phyloP scores from a whole-genome alignment of 2,113 vertebrate genomes.

The Chauna torquata region DNA sequence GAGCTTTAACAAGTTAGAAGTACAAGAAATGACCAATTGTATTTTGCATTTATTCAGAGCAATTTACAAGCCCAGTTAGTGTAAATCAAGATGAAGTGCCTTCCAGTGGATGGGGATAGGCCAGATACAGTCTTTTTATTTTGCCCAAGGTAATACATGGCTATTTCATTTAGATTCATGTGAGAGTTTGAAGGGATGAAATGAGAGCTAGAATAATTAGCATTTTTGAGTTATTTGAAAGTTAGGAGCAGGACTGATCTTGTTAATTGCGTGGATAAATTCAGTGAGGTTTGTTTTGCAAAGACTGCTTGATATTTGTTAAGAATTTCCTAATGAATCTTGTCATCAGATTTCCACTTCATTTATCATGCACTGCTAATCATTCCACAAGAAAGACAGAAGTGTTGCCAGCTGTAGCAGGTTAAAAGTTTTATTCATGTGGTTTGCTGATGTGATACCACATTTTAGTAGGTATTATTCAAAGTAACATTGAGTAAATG shows the following conservation, averaged over 20 bases:
- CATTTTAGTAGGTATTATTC: not conserved
- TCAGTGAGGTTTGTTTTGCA: not conserved
- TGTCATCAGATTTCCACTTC: not conserved
- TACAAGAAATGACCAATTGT: not conserved
- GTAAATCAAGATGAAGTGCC: not conserved
- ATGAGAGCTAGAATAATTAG: not conserved
- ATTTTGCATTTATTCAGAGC: not conserved
- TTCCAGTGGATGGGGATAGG: not conserved
- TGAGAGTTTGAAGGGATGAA: not conserved
- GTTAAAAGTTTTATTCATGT: not conserved
- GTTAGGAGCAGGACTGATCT: not conserved
- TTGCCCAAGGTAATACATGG: not conserved
- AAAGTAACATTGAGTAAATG: not conserved
- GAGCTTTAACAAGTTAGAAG: not conserved
- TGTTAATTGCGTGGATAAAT: not conserved
- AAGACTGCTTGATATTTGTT: not conserved
- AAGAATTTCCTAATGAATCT: not conserved
- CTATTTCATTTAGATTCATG: not conserved
- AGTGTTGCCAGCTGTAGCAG: not conserved
- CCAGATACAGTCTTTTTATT: not conserved
- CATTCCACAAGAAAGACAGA: not conserved
- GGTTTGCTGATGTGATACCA: not conserved
- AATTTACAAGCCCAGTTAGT: not conserved
- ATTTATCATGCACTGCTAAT: not conserved
- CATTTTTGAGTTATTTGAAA: not conserved